These are phyloP conservation scores for Sceloporus undulatus DNA, from an alignment of 2,113 vertebrate species.

Conservation along the genomic window DNA sequence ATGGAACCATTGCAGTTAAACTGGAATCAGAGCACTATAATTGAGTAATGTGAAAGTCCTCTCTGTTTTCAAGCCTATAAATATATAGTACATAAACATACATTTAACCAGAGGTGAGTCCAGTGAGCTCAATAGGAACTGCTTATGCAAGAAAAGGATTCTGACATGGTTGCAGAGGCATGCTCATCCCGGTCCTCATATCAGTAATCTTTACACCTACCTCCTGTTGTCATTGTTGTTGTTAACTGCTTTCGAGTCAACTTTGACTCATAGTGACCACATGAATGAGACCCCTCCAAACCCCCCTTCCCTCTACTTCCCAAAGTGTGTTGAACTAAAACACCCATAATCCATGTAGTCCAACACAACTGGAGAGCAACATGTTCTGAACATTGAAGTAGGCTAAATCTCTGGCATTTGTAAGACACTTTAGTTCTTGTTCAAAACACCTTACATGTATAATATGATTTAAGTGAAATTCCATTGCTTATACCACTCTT, in stretches of 20 bases:
- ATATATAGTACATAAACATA: neutral
- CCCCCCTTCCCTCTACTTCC: neutral
- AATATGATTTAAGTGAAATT: neutral
- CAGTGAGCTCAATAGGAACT: neutral
- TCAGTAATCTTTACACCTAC: neutral
- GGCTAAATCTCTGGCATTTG: neutral
- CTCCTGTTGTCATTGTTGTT: neutral
- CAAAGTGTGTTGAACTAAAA: neutral
- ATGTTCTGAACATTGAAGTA: neutral
- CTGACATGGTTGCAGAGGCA: neutral
- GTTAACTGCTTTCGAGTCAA: neutral
- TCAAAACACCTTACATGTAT: neutral
- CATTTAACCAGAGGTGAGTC: neutral
- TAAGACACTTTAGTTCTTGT: neutral
- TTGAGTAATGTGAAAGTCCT: too few species aligned
- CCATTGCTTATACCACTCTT: too few species aligned
- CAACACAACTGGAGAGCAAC: neutral
- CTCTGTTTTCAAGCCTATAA: too few species aligned
- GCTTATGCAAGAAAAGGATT: neutral
- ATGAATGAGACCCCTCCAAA: too few species aligned
- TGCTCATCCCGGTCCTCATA: neutral
- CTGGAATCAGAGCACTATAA: too few species aligned
- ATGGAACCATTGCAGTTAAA: too few species aligned
- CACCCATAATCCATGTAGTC: neutral
- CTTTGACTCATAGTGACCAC: too few species aligned